Percentiles rank a stretch among this genome's conserved stretches.
Evolutionary conservation across 2,113 vertebrate genomes (phyloP).

Genomic region (Pterocles gutturalis): DNA sequence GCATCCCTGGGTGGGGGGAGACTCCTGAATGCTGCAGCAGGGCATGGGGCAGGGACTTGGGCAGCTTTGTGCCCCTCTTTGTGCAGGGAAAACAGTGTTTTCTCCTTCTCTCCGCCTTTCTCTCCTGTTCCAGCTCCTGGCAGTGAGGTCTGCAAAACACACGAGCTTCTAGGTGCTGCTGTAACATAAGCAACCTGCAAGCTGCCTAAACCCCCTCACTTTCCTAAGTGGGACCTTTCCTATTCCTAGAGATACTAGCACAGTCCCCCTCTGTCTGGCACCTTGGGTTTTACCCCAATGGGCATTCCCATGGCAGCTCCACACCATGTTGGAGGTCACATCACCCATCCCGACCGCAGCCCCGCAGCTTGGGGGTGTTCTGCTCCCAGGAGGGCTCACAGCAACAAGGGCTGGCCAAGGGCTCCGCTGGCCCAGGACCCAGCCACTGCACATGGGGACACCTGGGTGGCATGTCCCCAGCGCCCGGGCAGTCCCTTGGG

Average conservation of each 20-base stretch:
- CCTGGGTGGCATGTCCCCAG: neutral
- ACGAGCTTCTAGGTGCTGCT: neutral
- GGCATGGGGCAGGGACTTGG: neutral
- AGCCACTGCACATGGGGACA: neutral
- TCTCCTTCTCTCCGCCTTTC: neutral
- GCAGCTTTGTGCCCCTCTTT: accelerated
- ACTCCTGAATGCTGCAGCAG: neutral
- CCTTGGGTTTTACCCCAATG: neutral
- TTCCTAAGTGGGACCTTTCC: neutral
- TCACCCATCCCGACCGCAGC: accelerated
- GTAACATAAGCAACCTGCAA: neutral
- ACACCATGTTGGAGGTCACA: accelerated
- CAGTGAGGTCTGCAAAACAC: neutral
- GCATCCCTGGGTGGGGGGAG: neutral
- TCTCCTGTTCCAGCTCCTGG: neutral
- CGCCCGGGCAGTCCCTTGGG: accelerated
- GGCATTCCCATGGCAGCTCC: neutral
- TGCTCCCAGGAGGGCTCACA: neutral
- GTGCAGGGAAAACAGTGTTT: neutral
- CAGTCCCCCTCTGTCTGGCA: neutral
- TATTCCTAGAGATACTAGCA: neutral
- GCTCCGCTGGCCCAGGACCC: neutral
- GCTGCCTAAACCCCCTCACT: neutral
- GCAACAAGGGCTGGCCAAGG: neutral
- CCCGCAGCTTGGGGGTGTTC: neutral